Conservation (phyloP, 2,797 vertebrate species). For the Ctenosaura bakeri region DNA sequence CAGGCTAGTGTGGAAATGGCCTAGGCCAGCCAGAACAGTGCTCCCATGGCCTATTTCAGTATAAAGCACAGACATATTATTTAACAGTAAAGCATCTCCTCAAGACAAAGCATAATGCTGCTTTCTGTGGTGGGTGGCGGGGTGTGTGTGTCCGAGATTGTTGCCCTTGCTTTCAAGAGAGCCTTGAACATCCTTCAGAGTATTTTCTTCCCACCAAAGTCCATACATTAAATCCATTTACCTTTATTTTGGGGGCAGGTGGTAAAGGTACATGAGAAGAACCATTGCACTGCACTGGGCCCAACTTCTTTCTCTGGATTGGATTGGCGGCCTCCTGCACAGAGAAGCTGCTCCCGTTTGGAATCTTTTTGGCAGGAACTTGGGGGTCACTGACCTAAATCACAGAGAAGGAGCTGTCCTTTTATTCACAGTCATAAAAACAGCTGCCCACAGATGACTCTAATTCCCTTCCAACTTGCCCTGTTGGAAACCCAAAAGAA, state of each 20-base stretch:
- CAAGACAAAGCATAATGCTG: neutral
- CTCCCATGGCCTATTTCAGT: neutral
- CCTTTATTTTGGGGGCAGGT: conserved; percentile 72
- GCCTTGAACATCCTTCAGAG: conserved; percentile 4
- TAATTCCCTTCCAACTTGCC: conserved; percentile 23
- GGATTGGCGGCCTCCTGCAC: conserved; percentile 35
- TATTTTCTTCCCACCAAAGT: neutral
- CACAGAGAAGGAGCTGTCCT: conserved; percentile 47
- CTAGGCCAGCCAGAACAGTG: neutral
- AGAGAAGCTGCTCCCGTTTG: conserved; percentile 66
- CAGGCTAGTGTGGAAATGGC: no score
- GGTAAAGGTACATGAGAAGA: conserved; percentile 56
- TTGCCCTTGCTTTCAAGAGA: neutral
- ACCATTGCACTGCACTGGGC: conserved; percentile 65
- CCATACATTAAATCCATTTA: conserved; percentile 36
- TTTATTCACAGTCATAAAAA: neutral
- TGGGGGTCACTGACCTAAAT: conserved; percentile 65
- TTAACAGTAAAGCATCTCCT: neutral
- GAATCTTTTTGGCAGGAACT: conserved; percentile 55
- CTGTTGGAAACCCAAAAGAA: neutral
- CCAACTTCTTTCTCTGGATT: conserved; percentile 53
- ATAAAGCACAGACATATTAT: neutral
- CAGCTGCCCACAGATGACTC: conserved; percentile 19
- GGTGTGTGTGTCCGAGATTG: neutral
- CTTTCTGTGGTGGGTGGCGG: no score